These are phyloP conservation scores for Corvus hawaiiensis DNA, from an alignment of 2,113 vertebrate genomes.

Conservation along the genomic window DNA sequence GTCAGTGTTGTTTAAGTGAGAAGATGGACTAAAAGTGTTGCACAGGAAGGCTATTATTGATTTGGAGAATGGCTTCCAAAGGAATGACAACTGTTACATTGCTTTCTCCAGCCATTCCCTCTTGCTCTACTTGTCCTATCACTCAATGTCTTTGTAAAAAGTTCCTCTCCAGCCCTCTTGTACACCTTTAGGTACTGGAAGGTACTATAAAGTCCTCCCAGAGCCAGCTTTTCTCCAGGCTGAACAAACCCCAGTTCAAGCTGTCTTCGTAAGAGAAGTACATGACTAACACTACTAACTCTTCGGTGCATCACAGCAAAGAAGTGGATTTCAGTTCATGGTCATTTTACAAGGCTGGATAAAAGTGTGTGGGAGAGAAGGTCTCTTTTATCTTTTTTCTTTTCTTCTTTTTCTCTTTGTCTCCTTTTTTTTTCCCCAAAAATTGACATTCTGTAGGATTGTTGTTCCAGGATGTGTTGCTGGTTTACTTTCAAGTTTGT, in stretches of 20 bases:
- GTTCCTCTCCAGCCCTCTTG: background rate
- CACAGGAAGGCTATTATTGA: background rate
- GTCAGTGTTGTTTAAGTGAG: background rate
- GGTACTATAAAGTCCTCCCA: background rate
- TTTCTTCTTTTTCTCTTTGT: background rate
- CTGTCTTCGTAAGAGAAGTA: background rate
- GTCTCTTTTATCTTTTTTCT: background rate
- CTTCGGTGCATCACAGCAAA: background rate
- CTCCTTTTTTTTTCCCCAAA: rapidly evolving
- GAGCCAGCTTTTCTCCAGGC: background rate
- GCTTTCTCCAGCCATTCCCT: background rate
- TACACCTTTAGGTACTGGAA: background rate
- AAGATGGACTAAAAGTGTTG: background rate
- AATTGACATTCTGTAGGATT: background rate
- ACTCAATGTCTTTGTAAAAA: background rate
- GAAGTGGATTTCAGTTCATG: background rate
- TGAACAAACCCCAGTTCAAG: rapidly evolving
- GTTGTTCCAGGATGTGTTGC: background rate
- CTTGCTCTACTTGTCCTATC: background rate
- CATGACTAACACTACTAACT: background rate
- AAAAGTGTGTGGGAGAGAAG: rapidly evolving
- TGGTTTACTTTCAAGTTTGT: background rate
- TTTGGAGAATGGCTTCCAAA: background rate
- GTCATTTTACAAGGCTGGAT: background rate
- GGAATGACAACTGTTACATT: background rate